phyloP scores from a whole-genome alignment of 30 jellyfish, hydroid and myxozoan species.

The Aurelia coerulea region DNA sequence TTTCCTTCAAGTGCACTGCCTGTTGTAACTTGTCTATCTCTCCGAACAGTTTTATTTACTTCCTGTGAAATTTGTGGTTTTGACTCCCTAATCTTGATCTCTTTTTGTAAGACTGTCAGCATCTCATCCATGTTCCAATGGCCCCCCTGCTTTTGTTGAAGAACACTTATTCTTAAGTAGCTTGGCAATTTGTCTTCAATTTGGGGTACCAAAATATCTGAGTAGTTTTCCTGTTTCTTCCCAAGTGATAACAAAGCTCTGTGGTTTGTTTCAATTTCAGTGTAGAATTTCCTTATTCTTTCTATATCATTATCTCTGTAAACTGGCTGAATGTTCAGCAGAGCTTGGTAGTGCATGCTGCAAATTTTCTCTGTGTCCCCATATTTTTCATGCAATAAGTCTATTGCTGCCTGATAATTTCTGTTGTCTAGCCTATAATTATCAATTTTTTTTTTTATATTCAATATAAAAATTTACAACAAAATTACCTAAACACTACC shows the following conservation, averaged over 20 bases:
- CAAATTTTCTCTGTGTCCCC: too few relatives aligned
- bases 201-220: conserved; percentile 7
- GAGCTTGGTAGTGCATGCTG: background rate
- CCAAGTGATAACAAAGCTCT: conserved; percentile 43
- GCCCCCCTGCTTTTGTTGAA: conserved; percentile 16
- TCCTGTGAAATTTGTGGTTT: background rate
- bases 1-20: background rate
- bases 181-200: conserved; percentile 27
- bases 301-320: conserved; percentile 20
- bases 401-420: too few relatives aligned
- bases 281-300: conserved; percentile 18
- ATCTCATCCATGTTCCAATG: conserved; percentile 33
- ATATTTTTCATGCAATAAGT: too few relatives aligned
- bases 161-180: conserved; percentile 18
- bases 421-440: too few relatives aligned
- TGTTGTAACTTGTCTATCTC: background rate
- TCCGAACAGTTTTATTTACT: background rate
- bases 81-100: conserved; percentile 30
- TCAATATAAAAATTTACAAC: too few relatives aligned
- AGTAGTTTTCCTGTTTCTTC: conserved; percentile 17
- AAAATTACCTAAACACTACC: too few relatives aligned
- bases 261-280: conserved; percentile 36
- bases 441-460: too few relatives aligned
- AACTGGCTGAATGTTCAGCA: conserved; percentile 8
- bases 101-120: conserved; percentile 25